These are phyloP conservation scores for Drosophila picticornis DNA, from an alignment of 2,888 invertebrate species.

Conservation along the genomic window DNA sequence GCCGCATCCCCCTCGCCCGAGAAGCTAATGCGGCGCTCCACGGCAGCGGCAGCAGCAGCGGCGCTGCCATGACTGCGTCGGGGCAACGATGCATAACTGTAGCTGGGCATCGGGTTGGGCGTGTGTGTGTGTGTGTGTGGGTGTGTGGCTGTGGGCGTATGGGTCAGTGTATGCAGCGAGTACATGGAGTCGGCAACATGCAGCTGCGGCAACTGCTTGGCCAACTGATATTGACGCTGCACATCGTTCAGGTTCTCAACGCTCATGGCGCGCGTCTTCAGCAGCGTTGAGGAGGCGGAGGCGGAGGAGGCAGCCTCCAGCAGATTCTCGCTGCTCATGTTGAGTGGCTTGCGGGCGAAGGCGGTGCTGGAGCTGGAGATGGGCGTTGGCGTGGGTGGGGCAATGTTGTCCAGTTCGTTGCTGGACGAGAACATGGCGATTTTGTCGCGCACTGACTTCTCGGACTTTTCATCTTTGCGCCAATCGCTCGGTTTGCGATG, in stretches of 20 bases:
- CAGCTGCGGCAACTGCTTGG: slow-evolving; percentile 80
- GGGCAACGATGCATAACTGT: slow-evolving; percentile 62
- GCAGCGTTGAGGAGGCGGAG: slow-evolving; percentile 48
- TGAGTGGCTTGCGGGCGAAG: slow-evolving; percentile 79
- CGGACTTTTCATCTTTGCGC: slow-evolving; percentile 92
- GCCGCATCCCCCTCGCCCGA: slow-evolving; percentile 84
- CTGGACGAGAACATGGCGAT: slow-evolving; percentile 92
- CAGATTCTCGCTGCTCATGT: slow-evolving; percentile 85
- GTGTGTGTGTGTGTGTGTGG: not conserved
- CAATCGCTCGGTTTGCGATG: slow-evolving; percentile 85
- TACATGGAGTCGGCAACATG: slow-evolving; percentile 84
- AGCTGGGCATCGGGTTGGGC: slow-evolving; percentile 65
- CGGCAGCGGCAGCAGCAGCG: slow-evolving; percentile 68
- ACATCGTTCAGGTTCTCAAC: slow-evolving; percentile 86
- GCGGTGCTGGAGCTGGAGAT: slow-evolving; percentile 18
- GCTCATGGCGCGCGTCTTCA: slow-evolving; percentile 86
- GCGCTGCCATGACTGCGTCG: slow-evolving; percentile 58
- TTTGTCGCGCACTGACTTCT: slow-evolving; percentile 93
- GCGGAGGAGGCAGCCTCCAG: slow-evolving; percentile 68
- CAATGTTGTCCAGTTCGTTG: slow-evolving; percentile 83
- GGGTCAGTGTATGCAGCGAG: slow-evolving; percentile 81
- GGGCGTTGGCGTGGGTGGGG: slow-evolving; percentile 27
- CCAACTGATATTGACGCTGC: slow-evolving; percentile 81
- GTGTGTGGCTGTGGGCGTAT: slow-evolving; percentile 56
- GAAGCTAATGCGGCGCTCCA: slow-evolving; percentile 84